Evolutionary conservation across 2,888 invertebrate species (phyloP).

Genomic region (Amaurobius ferox): DNA sequence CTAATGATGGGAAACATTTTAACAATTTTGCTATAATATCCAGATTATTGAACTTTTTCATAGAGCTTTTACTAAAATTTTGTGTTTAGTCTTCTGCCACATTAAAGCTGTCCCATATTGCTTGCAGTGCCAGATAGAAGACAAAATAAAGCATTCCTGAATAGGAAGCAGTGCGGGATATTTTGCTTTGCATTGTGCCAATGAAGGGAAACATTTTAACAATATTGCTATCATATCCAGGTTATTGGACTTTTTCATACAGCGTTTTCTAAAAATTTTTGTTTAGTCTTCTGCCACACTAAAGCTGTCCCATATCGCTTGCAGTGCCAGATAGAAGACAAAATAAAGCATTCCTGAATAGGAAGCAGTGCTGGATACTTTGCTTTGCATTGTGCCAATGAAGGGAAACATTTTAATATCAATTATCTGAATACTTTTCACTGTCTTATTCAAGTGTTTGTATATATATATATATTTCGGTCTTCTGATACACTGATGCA

Average conservation of each 20-base stretch:
- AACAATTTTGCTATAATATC: too few species aligned
- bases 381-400: not conserved
- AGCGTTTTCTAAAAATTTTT: too few species aligned
- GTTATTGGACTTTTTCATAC: too few species aligned
- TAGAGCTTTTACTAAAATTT: too few species aligned
- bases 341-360: conserved; percentile 8
- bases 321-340: conserved; percentile 4
- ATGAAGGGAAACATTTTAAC: conserved; percentile 22
- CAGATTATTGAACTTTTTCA: too few species aligned
- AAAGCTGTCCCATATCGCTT: too few species aligned
- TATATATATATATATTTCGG: not conserved
- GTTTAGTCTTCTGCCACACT: conserved; percentile 29
- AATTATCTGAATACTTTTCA: too few species aligned
- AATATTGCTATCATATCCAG: too few species aligned
- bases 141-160: conserved; percentile 9
- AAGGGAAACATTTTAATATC: conserved; percentile 21
- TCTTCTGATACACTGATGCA: conserved; percentile 17
- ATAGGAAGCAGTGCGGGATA: conserved; percentile 33
- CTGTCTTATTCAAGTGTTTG: not conserved
- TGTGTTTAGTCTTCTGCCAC: conserved; percentile 25
- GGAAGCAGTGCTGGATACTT: conserved; percentile 1
- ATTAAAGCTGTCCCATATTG: not conserved
- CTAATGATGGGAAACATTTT: conserved; percentile 30
- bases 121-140: conserved; percentile 23
- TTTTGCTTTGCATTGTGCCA: conserved; percentile 14